Conservation (phyloP, 2,888 invertebrate genomes). For the Lycaena phlaeas region DNA sequence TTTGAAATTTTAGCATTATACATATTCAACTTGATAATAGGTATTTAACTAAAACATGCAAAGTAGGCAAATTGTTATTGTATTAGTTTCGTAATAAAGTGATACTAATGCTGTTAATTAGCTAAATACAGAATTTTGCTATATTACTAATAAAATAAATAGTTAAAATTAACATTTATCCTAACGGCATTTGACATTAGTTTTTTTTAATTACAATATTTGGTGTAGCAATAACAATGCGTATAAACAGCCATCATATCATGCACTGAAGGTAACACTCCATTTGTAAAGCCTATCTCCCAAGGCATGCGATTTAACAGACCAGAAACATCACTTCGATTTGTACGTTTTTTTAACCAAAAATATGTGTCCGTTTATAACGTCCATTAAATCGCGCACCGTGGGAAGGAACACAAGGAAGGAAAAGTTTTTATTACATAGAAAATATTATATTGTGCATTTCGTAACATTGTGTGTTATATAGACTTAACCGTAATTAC, state of each 20-base stretch:
- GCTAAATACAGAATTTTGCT: constrained; percentile 30
- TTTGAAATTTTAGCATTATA: constrained; percentile 69
- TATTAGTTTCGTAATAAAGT: constrained; percentile 54
- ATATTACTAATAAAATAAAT: constrained; percentile 29
- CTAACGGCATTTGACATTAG: constrained; percentile 51
- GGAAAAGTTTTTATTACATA: constrained; percentile 2
- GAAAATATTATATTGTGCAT: constrained; percentile 7
- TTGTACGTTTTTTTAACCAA: not conserved
- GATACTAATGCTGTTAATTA: constrained; percentile 42
- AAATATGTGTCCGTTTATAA: not conserved
- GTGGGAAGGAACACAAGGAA: not conserved
- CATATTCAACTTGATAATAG: constrained; percentile 63
- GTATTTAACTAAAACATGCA: constrained; percentile 53
- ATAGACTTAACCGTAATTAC: constrained; percentile 5
- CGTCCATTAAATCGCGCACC: not conserved
- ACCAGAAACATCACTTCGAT: not conserved
- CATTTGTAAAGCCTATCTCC: constrained; percentile 14
- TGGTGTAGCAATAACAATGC: constrained; percentile 67
- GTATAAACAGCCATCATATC: constrained; percentile 40
- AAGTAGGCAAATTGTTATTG: constrained; percentile 67
- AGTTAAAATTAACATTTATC: constrained; percentile 42
- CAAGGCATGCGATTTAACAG: not conserved
- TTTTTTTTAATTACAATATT: constrained; percentile 58
- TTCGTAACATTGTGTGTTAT: constrained; percentile 8
- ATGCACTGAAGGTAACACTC: constrained; percentile 30